Base-by-base conservation (phyloP, 35 echinoderm and acorn worm genomes). In the Acanthaster planci region DNA sequence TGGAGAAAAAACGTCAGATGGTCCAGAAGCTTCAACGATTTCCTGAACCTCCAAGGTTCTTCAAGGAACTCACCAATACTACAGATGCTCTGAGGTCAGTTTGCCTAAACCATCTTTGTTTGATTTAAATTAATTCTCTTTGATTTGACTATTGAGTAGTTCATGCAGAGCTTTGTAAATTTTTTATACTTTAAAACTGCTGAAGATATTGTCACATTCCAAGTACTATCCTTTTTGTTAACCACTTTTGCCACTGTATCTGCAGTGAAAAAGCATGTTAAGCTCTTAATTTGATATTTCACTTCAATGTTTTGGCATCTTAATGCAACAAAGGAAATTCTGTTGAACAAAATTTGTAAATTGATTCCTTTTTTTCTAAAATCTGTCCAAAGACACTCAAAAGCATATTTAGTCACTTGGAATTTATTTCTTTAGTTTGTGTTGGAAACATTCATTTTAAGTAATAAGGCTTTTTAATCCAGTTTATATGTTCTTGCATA, bases 21-120 rank as follows among this genome's bases (percentile, higher is more conserved):
- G 27, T 58, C 31, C 51, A 35, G 6, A 87, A 91, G 55, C 67
- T 95, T 60, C 80, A 80, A 19, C 77, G 67, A 30, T 95, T 80
- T 80, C 59, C 93, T 29, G 58, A 84, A 19, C 88, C 93, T 22
- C 51, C 44, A 0, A 37, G 15, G 2, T 83, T 83, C 80, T 83
- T 83, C 55, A 50, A 56, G 38, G 56, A 56, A 9, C 53, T 83
- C 19, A 57, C 52, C 52, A 88, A 78, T 57, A 55, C 23, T 17
- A 92, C 77, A 37, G 84, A 92, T 56, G 78, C 51, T 83, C 5
- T 83, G 21, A 83, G 42, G 60, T 89, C 42, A 47, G 42, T 47
- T 6, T 6, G 42, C n/a, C n/a, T n/a, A n/a, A 47, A 47, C 42
- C 42, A 47, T 55, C 10, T 55, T 14, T 14, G 10, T 55, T 55